Conservation (phyloP, 2,113 vertebrate species). For the Ornithorhynchus anatinus region DNA sequence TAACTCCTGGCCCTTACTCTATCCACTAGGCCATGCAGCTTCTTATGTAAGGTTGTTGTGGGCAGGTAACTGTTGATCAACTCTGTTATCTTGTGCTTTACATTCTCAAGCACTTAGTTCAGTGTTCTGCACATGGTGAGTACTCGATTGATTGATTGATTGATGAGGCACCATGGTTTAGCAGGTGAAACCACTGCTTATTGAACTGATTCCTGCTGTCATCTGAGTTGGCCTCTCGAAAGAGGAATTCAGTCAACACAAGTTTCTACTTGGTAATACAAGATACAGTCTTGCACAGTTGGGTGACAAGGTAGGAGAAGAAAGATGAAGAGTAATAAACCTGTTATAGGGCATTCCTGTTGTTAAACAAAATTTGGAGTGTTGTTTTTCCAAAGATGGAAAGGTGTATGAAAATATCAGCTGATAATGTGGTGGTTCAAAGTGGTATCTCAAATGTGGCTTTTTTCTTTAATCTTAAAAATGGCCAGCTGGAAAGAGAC, state of each 20-base stretch:
- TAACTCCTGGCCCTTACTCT: too few species aligned
- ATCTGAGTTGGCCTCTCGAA: constrained; percentile 9
- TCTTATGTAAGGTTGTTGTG: too few species aligned
- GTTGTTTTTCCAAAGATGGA: background rate
- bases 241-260: constrained; percentile 8
- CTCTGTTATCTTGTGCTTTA: too few species aligned
- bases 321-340: background rate
- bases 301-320: background rate
- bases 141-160: background rate
- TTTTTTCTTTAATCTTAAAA: background rate
- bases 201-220: background rate
- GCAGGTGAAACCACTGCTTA: background rate
- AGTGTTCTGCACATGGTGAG: background rate
- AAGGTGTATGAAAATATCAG: background rate
- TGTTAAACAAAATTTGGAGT: background rate
- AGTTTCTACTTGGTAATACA: constrained; percentile 2
- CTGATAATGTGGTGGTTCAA: background rate
- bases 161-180: background rate
- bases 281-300: background rate
- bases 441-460: background rate
- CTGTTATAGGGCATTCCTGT: background rate
- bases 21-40: too few species aligned
- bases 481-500: background rate
- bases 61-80: too few species aligned
- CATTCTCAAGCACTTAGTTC: too few species aligned